These are phyloP conservation scores for Labeo rohita DNA, from an alignment of 2,113 vertebrate genomes.

Conservation along the genomic window DNA sequence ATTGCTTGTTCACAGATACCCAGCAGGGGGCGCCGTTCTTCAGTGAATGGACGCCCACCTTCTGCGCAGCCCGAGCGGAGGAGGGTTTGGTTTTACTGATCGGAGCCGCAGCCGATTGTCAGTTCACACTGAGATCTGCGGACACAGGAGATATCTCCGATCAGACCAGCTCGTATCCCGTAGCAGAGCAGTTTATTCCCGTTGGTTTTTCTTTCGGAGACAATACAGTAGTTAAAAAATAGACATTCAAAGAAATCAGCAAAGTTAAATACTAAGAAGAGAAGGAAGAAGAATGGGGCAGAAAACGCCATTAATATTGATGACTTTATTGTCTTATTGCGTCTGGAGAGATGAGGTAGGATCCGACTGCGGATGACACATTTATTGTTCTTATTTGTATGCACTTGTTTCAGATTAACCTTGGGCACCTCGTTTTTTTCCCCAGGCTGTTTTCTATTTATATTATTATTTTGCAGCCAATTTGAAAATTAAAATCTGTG, in stretches of 20 bases:
- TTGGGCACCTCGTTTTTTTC: not conserved
- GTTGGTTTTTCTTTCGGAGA: not conserved
- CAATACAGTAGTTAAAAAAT: not conserved
- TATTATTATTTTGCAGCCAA: not conserved
- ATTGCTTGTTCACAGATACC: not conserved
- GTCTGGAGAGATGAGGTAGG: slow-evolving; percentile 57
- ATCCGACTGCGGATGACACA: not conserved
- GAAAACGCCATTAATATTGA: slow-evolving; percentile 47
- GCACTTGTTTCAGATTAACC: slow-evolving; percentile 12
- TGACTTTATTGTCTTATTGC: slow-evolving; percentile 56
- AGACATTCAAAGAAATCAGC: not conserved
- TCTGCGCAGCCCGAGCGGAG: slow-evolving; percentile 22
- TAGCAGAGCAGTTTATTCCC: not conserved
- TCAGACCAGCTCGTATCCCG: slow-evolving; percentile 23
- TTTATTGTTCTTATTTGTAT: not conserved
- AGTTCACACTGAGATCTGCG: slow-evolving; percentile 23
- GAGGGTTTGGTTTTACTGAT: slow-evolving; percentile 32
- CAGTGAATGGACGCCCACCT: slow-evolving; percentile 9
- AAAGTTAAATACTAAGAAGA: slow-evolving; percentile 15
- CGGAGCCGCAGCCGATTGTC: slow-evolving; percentile 26
- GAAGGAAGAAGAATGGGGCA: slow-evolving; percentile 49
- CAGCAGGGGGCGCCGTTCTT: slow-evolving; percentile 30
- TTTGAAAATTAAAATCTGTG: not conserved
- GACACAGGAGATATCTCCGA: slow-evolving; percentile 46
- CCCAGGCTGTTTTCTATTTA: not conserved